Evolutionary conservation across 1,140 invertebrate species (phyloP).

Genomic region (Megalopta genalis): DNA sequence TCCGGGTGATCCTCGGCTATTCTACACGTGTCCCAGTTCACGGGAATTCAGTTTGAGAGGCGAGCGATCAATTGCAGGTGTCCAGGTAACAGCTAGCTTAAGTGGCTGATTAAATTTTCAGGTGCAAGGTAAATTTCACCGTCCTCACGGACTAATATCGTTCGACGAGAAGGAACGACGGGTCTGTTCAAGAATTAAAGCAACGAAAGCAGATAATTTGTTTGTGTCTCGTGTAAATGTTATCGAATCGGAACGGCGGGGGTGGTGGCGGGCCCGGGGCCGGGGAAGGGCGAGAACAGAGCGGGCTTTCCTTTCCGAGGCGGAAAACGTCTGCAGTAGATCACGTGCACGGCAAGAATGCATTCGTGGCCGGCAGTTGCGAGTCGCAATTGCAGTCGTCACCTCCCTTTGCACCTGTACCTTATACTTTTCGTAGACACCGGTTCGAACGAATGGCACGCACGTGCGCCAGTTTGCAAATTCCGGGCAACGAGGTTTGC

Average conservation of each 20-base stretch:
- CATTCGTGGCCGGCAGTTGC: conserved; percentile 26
- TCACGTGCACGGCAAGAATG: conserved; percentile 43
- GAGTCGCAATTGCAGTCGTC: conserved; percentile 58
- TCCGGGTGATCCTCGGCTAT: no score
- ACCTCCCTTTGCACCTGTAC: conserved; percentile 53
- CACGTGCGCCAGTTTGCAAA: conserved; percentile 61
- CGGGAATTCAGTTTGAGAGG: neutral
- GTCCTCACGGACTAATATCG: neutral
- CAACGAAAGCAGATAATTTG: neutral
- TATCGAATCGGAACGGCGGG: conserved; percentile 1
- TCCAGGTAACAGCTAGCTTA: neutral
- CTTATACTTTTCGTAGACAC: conserved; percentile 47
- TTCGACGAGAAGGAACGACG: neutral
- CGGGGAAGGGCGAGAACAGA: neutral
- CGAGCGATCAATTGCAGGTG: neutral
- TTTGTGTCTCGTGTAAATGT: neutral
- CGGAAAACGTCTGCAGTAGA: conserved; percentile 30
- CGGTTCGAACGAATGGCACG: conserved; percentile 61
- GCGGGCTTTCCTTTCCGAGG: neutral
- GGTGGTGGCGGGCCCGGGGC: neutral
- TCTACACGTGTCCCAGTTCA: no score
- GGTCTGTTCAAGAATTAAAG: conserved; percentile 8
- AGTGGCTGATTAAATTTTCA: neutral
- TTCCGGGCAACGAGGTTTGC: conserved; percentile 50
- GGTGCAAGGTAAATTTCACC: neutral